Evolutionary conservation across 53 echinoderm and acorn worm species (phyloP), one percentile per base, ranked within the genome.

Genomic region (Temnopleurus reevesii): DNA sequence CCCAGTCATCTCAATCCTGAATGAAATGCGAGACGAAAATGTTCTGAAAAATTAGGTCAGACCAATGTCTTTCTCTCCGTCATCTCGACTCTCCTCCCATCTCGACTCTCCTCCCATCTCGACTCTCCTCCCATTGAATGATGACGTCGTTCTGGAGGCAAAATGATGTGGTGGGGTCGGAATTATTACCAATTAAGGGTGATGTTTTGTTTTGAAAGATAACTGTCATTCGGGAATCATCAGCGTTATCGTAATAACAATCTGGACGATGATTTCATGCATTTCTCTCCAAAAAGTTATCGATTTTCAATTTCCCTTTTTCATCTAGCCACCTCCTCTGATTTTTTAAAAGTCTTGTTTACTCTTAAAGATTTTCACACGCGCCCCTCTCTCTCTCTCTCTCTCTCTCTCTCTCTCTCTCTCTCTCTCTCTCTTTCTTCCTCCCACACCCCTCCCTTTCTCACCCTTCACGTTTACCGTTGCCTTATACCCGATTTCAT

Each of bases 1-100:
- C 43, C 36, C 35, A 71, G 8, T 71, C 21, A 71, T 71, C 71
- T 38, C 71, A 41, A 41, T 71, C 26, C 41, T 47, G 53, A 54
- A 55, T 85, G 86, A 85, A 61, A 60, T 85, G 23, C 59, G 59
- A 85, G 86, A 85, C 86, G 59, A 85, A 59, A 85, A 85, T 59
- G 86, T 85, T 44, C 61, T 1, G 21, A 23, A 60, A 36, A 85
- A 85, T 85, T 85, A 85, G 86, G 86, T 85, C 86, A 46, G 58
- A 60, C 3, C 21, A 12, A 34, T 21, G 46, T 85, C 28, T 79
- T n/a, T 10, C 35, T 60, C 4, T 24, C n/a, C 63, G 86, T 59
- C 63, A 44, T 23, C 3, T n/a, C 45, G 63, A 27, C 86, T 61
- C 36, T 61, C 35, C n/a, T n/a, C n/a, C n/a, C 63, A 44, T 23